Conservation (phyloP, 1,140 invertebrate species). For the Lepidotrigona ventralis region DNA sequence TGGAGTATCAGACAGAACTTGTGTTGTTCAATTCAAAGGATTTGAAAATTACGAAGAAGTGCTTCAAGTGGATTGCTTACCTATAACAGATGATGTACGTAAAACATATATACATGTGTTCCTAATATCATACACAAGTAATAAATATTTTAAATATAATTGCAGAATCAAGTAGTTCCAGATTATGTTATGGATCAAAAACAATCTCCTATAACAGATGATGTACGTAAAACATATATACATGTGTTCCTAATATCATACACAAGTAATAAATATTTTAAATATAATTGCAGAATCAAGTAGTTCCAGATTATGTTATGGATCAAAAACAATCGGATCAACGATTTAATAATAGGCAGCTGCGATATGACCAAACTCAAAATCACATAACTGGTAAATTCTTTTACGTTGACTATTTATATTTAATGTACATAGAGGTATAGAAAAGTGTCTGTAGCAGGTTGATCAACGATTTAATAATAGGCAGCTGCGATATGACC, state of each 20-base stretch:
- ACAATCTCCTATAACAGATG: conserved; percentile 81
- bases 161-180: conserved; percentile 33
- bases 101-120: conserved; percentile 4
- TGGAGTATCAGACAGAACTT: conserved; percentile 88
- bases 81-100: conserved; percentile 80
- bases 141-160: neutral
- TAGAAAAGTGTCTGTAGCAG: conserved; percentile 45
- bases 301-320: conserved; percentile 31
- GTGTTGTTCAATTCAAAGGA: conserved; percentile 91
- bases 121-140: neutral
- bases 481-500: conserved; percentile 71
- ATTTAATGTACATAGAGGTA: neutral
- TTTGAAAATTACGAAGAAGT: conserved; percentile 96
- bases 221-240: conserved; percentile 58
- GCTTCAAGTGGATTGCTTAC: conserved; percentile 88
- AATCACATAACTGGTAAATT: conserved; percentile 72
- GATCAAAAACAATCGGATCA: conserved; percentile 66
- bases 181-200: conserved; percentile 42
- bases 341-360: conserved; percentile 66
- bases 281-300: conserved; percentile 25
- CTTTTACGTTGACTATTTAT: neutral
- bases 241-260: neutral
- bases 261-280: neutral
- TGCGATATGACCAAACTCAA: conserved; percentile 72
- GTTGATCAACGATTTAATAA: too few relatives aligned